Percentiles rank a stretch among this genome's conserved stretches.
Evolutionary conservation across 2,888 invertebrate genomes (phyloP).

Genomic region (Nemapogon koenigi): DNA sequence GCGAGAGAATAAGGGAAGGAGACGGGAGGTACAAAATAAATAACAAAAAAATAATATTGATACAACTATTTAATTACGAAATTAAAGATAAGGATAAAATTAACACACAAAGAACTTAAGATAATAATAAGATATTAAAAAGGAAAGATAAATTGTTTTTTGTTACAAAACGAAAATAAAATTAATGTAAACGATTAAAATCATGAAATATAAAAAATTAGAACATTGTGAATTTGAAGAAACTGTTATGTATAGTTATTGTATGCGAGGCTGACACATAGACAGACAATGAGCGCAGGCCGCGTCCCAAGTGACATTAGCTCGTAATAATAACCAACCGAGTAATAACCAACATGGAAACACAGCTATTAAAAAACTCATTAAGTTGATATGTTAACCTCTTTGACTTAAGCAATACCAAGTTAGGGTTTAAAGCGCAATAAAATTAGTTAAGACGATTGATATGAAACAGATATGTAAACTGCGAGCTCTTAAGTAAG

Average conservation of each 20-base stretch:
- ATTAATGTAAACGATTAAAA: conserved; percentile 13
- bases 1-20: conserved; percentile 28
- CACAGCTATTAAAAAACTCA: too few species aligned
- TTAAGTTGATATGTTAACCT: too few species aligned
- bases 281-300: background rate
- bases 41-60: conserved; percentile 49
- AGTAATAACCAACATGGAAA: too few species aligned
- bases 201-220: conserved; percentile 7
- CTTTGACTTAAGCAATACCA: too few species aligned
- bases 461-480: conserved; percentile 7
- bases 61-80: conserved; percentile 63
- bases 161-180: conserved; percentile 16
- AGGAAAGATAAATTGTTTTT: conserved; percentile 36
- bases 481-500: background rate
- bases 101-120: conserved; percentile 62
- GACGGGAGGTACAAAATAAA: conserved; percentile 40
- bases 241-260: conserved; percentile 3
- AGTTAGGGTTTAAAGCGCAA: conserved; percentile 8
- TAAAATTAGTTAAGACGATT: background rate
- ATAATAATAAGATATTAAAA: conserved; percentile 49
- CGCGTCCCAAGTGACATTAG: too few species aligned
- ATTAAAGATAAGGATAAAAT: conserved; percentile 62
- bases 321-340: too few species aligned
- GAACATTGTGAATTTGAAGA: conserved; percentile 4
- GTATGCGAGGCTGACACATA: background rate